Conservation (phyloP, 1,140 invertebrate genomes). For the Caenorhabditis remanei region DNA sequence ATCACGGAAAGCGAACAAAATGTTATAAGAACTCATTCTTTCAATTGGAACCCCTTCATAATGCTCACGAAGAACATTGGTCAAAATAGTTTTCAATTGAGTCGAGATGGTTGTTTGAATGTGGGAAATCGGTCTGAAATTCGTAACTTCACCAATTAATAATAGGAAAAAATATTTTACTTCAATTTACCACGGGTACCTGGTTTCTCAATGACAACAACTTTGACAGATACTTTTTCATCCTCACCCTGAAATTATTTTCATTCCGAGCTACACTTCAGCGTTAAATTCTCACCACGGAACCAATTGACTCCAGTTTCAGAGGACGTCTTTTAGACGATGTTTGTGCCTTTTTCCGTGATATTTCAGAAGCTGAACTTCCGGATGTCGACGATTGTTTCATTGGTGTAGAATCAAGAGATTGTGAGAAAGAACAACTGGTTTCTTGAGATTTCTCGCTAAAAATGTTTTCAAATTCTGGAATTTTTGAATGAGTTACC, state of each 20-base stretch:
- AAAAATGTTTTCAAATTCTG: neutral
- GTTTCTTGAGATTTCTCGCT: neutral
- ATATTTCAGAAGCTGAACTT: neutral
- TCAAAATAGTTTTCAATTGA: neutral
- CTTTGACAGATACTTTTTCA: neutral
- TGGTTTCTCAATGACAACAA: neutral
- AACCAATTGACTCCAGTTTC: neutral
- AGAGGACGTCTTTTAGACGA: neutral
- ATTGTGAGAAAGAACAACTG: neutral
- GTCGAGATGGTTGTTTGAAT: no score
- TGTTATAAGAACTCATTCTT: neutral
- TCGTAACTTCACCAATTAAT: neutral
- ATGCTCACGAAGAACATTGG: neutral
- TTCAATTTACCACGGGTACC: neutral
- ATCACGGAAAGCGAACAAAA: conserved; percentile 9
- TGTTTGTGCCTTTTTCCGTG: neutral
- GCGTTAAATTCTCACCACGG: neutral
- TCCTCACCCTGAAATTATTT: neutral
- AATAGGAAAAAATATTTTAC: neutral
- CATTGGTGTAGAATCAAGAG: neutral
- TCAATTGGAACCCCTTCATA: neutral
- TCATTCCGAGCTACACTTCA: neutral
- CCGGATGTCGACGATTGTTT: neutral
- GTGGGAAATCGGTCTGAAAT: neutral
- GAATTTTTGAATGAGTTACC: neutral